phyloP scores from a whole-genome alignment of 1,140 invertebrate genomes.

The Coboldia fuscipes region DNA sequence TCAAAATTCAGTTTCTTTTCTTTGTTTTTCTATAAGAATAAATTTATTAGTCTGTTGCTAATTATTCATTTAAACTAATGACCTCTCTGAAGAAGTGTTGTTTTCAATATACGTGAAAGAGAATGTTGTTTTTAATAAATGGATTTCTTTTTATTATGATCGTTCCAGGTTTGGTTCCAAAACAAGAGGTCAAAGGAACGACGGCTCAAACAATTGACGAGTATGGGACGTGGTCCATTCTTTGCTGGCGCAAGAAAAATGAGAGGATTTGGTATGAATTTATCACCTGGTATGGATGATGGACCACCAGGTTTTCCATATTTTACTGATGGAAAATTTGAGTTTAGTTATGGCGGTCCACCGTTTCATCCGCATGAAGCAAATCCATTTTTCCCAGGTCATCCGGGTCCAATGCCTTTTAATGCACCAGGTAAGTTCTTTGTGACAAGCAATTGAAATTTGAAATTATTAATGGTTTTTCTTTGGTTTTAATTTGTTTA shows the following conservation, averaged over 20 bases:
- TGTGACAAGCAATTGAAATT: background rate
- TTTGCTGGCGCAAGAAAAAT: conserved; percentile 77
- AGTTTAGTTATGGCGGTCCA: conserved; percentile 68
- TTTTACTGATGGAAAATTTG: conserved; percentile 72
- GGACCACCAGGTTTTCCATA: conserved; percentile 66
- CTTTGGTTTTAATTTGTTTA: conserved; percentile 11
- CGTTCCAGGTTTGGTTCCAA: conserved; percentile 93
- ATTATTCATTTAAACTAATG: no score
- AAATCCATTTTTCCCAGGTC: conserved; percentile 56
- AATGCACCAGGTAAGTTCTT: conserved; percentile 39
- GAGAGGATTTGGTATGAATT: conserved; percentile 72
- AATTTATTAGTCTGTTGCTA: no score
- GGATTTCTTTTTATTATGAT: no score
- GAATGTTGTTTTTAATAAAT: no score
- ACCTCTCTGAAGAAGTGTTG: no score
- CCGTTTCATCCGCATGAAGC: conserved; percentile 77
- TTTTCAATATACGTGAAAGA: no score
- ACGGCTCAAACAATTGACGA: conserved; percentile 75
- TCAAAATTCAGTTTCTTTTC: no score
- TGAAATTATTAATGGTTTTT: background rate
- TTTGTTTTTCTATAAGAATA: no score
- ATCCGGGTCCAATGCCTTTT: conserved; percentile 51
- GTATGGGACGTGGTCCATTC: conserved; percentile 77
- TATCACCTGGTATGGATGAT: conserved; percentile 62
- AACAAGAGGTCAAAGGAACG: conserved; percentile 96